Evolutionary conservation across 1,140 invertebrate species (phyloP).

Genomic region (Pteromalus puparum): DNA sequence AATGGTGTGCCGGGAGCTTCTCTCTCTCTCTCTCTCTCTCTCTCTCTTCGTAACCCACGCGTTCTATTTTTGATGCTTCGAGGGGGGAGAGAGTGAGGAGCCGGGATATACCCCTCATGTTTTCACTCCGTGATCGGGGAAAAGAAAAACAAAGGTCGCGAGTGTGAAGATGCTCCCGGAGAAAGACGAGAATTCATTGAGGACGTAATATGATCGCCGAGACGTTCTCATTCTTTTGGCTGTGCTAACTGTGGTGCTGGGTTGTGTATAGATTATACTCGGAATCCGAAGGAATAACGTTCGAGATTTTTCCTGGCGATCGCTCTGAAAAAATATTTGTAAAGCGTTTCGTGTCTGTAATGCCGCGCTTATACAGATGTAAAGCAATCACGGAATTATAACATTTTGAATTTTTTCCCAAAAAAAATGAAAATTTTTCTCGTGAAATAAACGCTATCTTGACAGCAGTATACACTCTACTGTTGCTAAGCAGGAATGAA

Average conservation of each 20-base stretch:
- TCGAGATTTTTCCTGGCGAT: too few species aligned
- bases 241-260: background rate
- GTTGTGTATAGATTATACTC: too few species aligned
- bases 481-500: background rate
- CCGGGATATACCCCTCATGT: background rate
- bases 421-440: background rate
- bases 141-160: slow-evolving; percentile 38
- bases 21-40: background rate
- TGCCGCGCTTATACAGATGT: too few species aligned
- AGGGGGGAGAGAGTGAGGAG: background rate
- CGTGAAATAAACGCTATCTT: background rate
- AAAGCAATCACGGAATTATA: too few species aligned
- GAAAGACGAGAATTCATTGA: slow-evolving; percentile 35
- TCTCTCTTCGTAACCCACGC: slow-evolving; percentile 24
- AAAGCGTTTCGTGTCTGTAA: too few species aligned
- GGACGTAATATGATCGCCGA: slow-evolving; percentile 35
- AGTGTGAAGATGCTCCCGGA: background rate
- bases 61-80: slow-evolving; percentile 38
- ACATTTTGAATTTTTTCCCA: too few species aligned
- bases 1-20: background rate
- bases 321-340: too few species aligned
- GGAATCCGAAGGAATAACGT: too few species aligned
- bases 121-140: slow-evolving; percentile 8
- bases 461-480: background rate
- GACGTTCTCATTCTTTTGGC: background rate